Evolutionary conservation across 2,797 vertebrate species (phyloP), one percentile per base, ranked within the genome.

Genomic region (Dermochelys coriacea): DNA sequence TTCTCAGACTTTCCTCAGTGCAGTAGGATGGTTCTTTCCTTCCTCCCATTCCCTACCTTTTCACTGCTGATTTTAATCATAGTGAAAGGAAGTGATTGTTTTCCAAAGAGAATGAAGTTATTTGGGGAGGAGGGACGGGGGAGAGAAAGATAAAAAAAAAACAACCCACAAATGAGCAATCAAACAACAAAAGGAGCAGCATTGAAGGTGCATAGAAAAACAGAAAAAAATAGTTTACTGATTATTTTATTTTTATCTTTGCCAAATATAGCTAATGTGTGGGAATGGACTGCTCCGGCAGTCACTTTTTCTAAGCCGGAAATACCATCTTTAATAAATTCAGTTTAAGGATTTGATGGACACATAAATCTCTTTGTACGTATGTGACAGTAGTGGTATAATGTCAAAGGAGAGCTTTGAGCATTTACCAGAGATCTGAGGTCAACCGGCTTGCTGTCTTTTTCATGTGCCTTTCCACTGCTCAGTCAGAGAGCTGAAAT

Each of bases 21-120:
- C 3, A 1, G 57, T 88, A 93, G 91, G 86, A 82, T 88, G 37
- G 82, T 87, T 95, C 55, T 87, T 89, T 86, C 84, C 93, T 95
- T 96, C 86, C 34, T 75, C 47, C 34, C 5, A 90, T 93, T 92
- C 83, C 12, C 41, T 59, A 84, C 93, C 45, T 51, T 54, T 91
- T 80, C 82, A 92, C 83, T 92, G 79, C 91, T 97, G 93, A 97
- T 97, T 90, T 93, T 96, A 97, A 97, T 97, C 93, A 96, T 47
- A 88, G 49, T 47, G 89, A 96, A 95, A 96, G 93, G 93, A 97
- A 97, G 52, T 97, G 80, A 21, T 45, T 94, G 84, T 97, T 97
- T 97, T 96, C 86, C 82, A 95, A 54, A 71, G 29, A 89, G 86
- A 92, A 54, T 93, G 89, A 71, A 94, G 88, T 92, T 93, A 96